Percentiles rank a stretch among this genome's conserved stretches.
These are phyloP conservation scores for Lordiphosa mommai DNA, from an alignment of 1,140 invertebrate species.

Conservation along the genomic window DNA sequence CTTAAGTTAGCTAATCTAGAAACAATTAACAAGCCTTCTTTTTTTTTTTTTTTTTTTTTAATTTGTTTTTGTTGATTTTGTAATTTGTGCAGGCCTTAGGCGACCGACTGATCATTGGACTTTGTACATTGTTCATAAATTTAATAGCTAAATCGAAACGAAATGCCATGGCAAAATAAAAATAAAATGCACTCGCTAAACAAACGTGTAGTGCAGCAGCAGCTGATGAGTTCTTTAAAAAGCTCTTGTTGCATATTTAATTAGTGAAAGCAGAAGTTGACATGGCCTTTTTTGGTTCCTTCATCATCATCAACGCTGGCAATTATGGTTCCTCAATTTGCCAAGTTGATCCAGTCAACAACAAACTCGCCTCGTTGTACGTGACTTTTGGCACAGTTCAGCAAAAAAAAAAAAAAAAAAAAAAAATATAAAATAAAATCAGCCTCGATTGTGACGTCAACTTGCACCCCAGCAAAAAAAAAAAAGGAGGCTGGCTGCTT, in stretches of 20 bases:
- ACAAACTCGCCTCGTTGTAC: slow-evolving; percentile 42
- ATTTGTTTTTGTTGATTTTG: too few species aligned
- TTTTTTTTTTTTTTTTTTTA: too few species aligned
- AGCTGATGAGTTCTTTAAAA: too few species aligned
- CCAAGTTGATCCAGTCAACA: slow-evolving; percentile 32
- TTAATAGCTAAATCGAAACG: slow-evolving; percentile 58
- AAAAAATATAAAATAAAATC: slow-evolving; percentile 4
- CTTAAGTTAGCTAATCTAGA: too few species aligned
- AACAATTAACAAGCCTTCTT: too few species aligned
- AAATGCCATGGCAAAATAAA: slow-evolving; percentile 28
- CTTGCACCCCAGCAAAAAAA: slow-evolving; percentile 15
- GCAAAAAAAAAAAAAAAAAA: slow-evolving; percentile 14
- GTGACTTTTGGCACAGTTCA: slow-evolving; percentile 64
- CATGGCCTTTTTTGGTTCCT: slow-evolving; percentile 33
- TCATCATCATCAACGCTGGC: slow-evolving; percentile 6
- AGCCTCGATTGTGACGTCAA: slow-evolving; percentile 40
- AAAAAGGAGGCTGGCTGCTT: slow-evolving; percentile 27
- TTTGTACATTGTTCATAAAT: slow-evolving; percentile 74
- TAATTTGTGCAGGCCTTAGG: too few species aligned
- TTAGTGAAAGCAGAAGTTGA: slow-evolving; percentile 38
- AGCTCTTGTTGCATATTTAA: slow-evolving; percentile 3
- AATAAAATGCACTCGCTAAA: slow-evolving; percentile 3
- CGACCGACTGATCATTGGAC: slow-evolving; percentile 71
- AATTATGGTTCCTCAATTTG: slow-evolving; percentile 12
- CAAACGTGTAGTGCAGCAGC: slow-evolving; percentile 4